Conservation (phyloP, 2,797 vertebrate genomes). For the Rhabdophis nuchalis region DNA sequence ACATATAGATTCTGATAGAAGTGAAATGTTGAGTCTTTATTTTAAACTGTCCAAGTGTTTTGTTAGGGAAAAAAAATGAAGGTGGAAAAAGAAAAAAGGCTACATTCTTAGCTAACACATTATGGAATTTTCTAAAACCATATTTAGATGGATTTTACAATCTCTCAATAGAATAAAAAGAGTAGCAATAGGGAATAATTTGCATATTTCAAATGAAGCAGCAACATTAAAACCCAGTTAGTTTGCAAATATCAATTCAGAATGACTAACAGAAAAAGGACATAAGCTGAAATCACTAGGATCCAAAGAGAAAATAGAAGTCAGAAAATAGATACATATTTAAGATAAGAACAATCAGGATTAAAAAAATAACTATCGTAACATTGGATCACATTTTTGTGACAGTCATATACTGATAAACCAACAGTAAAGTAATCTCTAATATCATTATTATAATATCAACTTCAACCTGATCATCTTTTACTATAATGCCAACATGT, state of each 20-base stretch:
- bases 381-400: background rate
- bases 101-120: background rate
- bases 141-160: background rate
- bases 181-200: background rate
- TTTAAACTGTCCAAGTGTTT: background rate
- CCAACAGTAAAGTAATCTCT: background rate
- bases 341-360: background rate
- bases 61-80: background rate
- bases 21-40: background rate
- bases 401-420: background rate
- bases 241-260: background rate
- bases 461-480: background rate
- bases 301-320: background rate
- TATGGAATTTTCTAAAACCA: background rate
- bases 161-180: background rate
- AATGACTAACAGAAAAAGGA: background rate
- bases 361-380: background rate
- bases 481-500: background rate
- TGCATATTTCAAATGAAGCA: background rate
- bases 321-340: background rate
- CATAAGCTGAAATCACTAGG: background rate
- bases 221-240: background rate
- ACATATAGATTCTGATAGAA: background rate
- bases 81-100: background rate
- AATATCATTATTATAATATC: background rate